Evolutionary conservation across 2,113 vertebrate genomes (phyloP), one percentile per base, ranked within the genome.

Genomic region (Aramus guarauna): DNA sequence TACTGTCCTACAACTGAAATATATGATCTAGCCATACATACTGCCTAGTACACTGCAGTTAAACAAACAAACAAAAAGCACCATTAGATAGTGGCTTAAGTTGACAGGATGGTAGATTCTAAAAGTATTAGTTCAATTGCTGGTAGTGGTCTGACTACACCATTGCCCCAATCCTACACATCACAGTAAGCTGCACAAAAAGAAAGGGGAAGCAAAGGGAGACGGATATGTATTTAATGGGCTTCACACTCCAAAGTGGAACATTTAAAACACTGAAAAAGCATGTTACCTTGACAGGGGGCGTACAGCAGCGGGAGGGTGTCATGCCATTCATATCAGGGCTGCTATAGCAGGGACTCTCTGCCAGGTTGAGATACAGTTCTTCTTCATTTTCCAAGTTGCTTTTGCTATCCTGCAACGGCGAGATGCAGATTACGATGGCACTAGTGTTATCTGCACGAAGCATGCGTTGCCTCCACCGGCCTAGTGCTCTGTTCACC

Each of bases 371-470:
- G 45, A 99, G 98, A 90, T 97, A 97, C 39, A 99, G 97, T 66
- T 99, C 98, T 81, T 99, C 99, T 56, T 99, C 98, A 11, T 92
- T 97, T 73, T 98, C 98, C 96, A 99, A 97, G 53, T 97, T 95
- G 69, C 97, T 97, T 29, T 96, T 97, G 19, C 95, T 96, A 3
- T 98, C 98, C 3, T 97, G 97, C 8, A 96, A 92, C 1, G 99
- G 98, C 8, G 99, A 99, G 83, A 99, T 98, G 90, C 99, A 98
- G 97, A 99, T 98, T 6, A 99, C 99, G 15, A 99, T 99, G 85
- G 99, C 99, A 13, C 99, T 99, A 2, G 99, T 99, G 97, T 99
- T 99, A 97, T 99, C 99, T 1, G 99, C 99, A 7, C 99, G 99
- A 45, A 99, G 99, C 99, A 99, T 99, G 34, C 99, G 99, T 41